Conservation (phyloP, 2,888 invertebrate genomes). For the Pharmacophagus antenor region DNA sequence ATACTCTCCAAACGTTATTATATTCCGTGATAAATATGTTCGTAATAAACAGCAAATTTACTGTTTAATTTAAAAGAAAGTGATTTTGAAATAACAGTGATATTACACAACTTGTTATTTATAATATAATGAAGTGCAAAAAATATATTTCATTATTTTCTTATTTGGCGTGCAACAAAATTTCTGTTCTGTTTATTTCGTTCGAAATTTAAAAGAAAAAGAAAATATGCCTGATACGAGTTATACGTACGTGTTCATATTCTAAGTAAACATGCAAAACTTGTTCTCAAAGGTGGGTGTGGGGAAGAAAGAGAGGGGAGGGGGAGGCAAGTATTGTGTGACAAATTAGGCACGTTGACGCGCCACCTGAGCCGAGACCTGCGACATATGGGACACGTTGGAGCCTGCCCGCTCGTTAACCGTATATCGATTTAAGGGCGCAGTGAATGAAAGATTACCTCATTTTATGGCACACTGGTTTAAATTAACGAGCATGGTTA, state of each 20-base stretch:
- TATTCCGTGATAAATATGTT: no score
- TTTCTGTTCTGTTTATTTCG: no score
- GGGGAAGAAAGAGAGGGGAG: constrained; percentile 35
- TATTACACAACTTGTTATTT: no score
- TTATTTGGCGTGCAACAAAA: no score
- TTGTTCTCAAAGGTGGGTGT: constrained; percentile 28
- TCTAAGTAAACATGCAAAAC: neutral
- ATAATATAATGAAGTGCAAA: no score
- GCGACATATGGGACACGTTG: constrained; percentile 36
- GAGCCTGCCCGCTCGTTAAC: constrained; percentile 17
- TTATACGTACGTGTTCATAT: neutral
- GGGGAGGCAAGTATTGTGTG: constrained; percentile 53
- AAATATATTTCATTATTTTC: no score
- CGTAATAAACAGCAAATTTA: no score
- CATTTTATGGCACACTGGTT: constrained; percentile 21
- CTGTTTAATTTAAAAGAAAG: no score
- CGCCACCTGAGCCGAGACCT: constrained; percentile 54
- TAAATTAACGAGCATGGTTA: constrained; percentile 24
- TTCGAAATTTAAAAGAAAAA: no score
- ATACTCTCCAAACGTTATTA: no score
- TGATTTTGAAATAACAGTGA: no score
- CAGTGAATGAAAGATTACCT: constrained; percentile 21
- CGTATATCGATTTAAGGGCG: constrained; percentile 21
- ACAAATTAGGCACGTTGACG: constrained; percentile 52
- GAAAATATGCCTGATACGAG: no score